Base-by-base conservation (phyloP, 2,888 invertebrate species). In the Eristalis pertinax region DNA sequence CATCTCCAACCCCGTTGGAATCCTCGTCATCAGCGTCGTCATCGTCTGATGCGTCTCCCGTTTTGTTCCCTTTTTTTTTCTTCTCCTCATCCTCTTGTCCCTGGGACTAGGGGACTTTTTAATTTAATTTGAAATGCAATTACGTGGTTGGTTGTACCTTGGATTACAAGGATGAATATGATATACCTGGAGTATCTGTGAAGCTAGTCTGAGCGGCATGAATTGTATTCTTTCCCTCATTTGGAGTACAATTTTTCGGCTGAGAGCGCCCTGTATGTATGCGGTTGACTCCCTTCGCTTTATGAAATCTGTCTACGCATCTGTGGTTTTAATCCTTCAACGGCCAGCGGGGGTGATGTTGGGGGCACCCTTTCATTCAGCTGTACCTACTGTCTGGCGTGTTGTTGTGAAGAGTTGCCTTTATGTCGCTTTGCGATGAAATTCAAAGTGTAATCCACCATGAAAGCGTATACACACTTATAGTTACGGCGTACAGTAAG, bases 121-220 rank as follows among this genome's bases (percentile, higher is more conserved):
- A 78, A 83, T 86, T 79, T 79, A 83, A 86, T 75, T 86, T 79
- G 26, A 72, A 74, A 79, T 83, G 65, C 75, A 78, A 86, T 86
- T 86, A 83, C 86, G 78, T 79, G 78, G 78, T 70, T 83, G 78
- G 83, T 56, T 77, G 77, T 73, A 77, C 38, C 58, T 41, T 64
- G 60, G 43, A 77, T 84, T 84, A 84, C 73, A 64, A 50, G 68
- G 73, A 77, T 78, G 70, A 78, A 74, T 60, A 70, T 74, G 50
- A 69, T 73, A 77, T 43, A 43, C 43, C 43, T 43, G 43, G 50
- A 50, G 50, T 50, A 50, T 50, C 50, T 50, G 50, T 50, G 50
- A 50, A 50, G 50, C 50, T 19, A 50, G 50, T 50, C 77, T 76
- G 50, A 63, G 35, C 24, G 26, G 60, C 60, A n/a, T 76, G 43